A percentile compares a stretch with the other conserved stretches of the same genome.
Conservation (phyloP, 2,888 invertebrate genomes). For the Bugula neritina region DNA sequence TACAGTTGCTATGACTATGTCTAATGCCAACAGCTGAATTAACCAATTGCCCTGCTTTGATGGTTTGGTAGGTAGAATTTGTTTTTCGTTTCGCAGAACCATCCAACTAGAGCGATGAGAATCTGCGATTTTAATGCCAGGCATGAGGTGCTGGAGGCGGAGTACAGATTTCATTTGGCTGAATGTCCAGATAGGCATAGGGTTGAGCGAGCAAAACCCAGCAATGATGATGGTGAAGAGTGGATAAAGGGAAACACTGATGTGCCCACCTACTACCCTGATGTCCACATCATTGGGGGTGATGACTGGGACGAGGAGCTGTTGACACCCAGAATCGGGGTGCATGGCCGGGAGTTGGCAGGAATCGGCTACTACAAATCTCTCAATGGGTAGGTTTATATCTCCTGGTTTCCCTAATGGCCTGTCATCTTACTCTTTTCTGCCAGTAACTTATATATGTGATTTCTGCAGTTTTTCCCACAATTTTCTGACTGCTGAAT, state of each 20-base stretch:
- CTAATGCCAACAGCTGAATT: too few species aligned
- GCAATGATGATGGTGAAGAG: background rate
- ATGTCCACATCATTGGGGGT: background rate
- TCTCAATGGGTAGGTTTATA: background rate
- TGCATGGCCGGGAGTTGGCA: background rate
- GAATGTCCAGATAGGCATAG: conserved; percentile 37
- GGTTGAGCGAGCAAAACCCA: background rate
- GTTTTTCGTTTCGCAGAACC: conserved; percentile 37
- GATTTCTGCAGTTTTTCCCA: too few species aligned
- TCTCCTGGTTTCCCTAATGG: too few species aligned
- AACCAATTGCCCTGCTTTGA: too few species aligned
- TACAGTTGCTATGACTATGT: too few species aligned
- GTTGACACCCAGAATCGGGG: background rate
- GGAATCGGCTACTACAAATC: conserved; percentile 10
- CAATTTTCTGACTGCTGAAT: too few species aligned
- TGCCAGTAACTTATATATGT: too few species aligned
- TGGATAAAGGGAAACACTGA: conserved; percentile 19
- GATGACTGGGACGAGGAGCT: conserved; percentile 17
- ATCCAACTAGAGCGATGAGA: conserved; percentile 34
- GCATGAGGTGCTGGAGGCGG: conserved; percentile 39
- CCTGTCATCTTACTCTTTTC: too few species aligned
- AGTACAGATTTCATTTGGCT: conserved; percentile 39
- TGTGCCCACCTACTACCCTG: conserved; percentile 19
- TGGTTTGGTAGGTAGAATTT: too few species aligned
- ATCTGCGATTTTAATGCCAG: conserved; percentile 45